Evolutionary conservation across 2,113 vertebrate genomes (phyloP).

Genomic region (Triplophysa tibetana): DNA sequence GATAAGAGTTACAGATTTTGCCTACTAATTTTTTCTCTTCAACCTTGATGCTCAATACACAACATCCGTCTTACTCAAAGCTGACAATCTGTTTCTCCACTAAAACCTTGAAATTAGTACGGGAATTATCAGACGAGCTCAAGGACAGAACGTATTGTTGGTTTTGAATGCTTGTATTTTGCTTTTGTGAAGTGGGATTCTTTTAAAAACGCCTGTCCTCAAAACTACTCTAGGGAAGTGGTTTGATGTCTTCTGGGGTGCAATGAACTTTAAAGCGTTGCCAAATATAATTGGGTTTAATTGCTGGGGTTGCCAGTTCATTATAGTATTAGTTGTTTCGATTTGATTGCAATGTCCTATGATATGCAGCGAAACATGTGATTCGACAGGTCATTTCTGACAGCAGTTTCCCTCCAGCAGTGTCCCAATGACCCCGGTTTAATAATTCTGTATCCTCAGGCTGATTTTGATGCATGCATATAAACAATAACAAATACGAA

Average conservation of each 20-base stretch:
- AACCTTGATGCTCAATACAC: not conserved
- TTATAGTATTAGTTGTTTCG: too few relatives aligned
- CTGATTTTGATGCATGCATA: too few relatives aligned
- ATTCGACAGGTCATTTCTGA: too few relatives aligned
- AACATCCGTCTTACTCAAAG: not conserved
- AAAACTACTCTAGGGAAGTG: not conserved
- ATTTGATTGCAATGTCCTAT: too few relatives aligned
- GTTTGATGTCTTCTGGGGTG: not conserved
- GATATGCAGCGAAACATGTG: too few relatives aligned
- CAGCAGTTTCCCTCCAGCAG: too few relatives aligned
- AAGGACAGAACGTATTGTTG: slow-evolving; percentile 3
- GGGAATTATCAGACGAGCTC: not conserved
- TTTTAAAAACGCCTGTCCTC: not conserved
- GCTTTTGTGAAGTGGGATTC: not conserved
- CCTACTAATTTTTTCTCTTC: slow-evolving; percentile 13
- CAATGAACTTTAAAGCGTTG: too few relatives aligned
- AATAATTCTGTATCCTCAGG: too few relatives aligned
- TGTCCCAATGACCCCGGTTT: too few relatives aligned
- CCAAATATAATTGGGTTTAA: too few relatives aligned
- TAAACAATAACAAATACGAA: too few relatives aligned
- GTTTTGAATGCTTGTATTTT: not conserved
- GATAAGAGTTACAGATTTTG: slow-evolving; percentile 10
- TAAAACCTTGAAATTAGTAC: slow-evolving; percentile 34
- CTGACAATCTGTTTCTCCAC: slow-evolving; percentile 13
- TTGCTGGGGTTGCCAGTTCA: too few relatives aligned